Evolutionary conservation across 2,113 vertebrate genomes (phyloP).

Genomic region (Crocuta crocuta): DNA sequence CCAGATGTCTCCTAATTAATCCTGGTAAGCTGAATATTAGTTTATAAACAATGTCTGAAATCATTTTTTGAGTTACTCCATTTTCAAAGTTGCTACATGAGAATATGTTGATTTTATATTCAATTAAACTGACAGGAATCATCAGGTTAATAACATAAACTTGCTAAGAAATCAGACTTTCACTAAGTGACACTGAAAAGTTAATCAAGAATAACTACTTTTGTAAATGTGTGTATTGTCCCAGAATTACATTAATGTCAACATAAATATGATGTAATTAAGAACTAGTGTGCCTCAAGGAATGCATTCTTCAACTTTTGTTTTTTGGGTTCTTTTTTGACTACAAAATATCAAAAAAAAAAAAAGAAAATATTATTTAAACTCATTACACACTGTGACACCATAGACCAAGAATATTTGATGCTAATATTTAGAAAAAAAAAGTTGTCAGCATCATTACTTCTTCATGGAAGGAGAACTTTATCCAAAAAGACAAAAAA

Average conservation of each 20-base stretch:
- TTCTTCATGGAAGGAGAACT: slow-evolving; percentile 6
- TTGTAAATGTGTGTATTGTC: background rate
- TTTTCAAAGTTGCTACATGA: background rate
- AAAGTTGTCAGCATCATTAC: background rate
- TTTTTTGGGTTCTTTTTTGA: background rate
- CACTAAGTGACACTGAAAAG: background rate
- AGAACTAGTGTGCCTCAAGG: background rate
- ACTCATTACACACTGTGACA: background rate
- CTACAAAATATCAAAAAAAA: background rate
- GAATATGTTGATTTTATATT: background rate
- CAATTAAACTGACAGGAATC: background rate
- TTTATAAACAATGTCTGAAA: background rate
- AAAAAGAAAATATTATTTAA: background rate
- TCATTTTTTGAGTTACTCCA: background rate
- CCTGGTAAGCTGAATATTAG: background rate
- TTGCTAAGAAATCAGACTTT: background rate
- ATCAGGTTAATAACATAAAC: background rate
- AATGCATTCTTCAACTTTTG: background rate
- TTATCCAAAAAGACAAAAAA: background rate
- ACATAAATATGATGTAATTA: background rate
- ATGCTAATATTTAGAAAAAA: background rate
- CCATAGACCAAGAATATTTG: background rate
- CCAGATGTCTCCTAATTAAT: background rate
- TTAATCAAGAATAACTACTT: background rate
- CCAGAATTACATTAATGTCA: background rate